These are phyloP conservation scores for Cecropterus lyciades DNA, from an alignment of 1,140 invertebrate genomes.

Conservation along the genomic window DNA sequence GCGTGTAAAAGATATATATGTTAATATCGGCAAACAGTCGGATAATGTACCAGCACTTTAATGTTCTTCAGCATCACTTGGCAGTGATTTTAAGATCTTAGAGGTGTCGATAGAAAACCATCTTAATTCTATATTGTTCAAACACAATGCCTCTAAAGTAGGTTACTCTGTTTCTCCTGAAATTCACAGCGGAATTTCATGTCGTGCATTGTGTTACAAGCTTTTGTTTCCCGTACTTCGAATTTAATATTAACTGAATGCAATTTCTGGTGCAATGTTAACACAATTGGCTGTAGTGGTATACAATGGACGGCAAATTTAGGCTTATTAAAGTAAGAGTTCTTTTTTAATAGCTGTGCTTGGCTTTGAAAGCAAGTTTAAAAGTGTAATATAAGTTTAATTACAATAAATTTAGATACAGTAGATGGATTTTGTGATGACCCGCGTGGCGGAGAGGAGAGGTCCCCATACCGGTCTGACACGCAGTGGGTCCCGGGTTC, in stretches of 20 bases:
- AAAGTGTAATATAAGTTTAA: no score
- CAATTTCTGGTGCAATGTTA: not conserved
- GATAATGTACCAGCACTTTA: not conserved
- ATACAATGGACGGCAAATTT: no score
- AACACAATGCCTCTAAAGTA: constrained; percentile 3
- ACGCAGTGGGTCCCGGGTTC: no score
- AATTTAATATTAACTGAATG: constrained; percentile 1
- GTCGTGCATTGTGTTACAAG: not conserved
- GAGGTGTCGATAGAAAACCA: not conserved
- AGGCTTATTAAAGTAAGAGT: no score
- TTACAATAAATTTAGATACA: no score
- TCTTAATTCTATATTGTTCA: constrained; percentile 5
- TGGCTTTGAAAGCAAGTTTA: no score
- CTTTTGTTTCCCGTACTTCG: constrained; percentile 4
- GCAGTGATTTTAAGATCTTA: constrained; percentile 7
- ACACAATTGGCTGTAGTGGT: not conserved
- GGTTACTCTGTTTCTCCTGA: constrained; percentile 2
- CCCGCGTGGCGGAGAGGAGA: no score
- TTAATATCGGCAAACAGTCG: not conserved
- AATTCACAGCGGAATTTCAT: constrained; percentile 9
- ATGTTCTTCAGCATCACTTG: not conserved
- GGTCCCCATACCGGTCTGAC: no score
- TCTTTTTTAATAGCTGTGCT: no score
- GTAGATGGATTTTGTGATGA: no score
- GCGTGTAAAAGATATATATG: no score